Evolutionary conservation across 2,797 vertebrate genomes (phyloP).

Genomic region (Sebastiscus tertius): DNA sequence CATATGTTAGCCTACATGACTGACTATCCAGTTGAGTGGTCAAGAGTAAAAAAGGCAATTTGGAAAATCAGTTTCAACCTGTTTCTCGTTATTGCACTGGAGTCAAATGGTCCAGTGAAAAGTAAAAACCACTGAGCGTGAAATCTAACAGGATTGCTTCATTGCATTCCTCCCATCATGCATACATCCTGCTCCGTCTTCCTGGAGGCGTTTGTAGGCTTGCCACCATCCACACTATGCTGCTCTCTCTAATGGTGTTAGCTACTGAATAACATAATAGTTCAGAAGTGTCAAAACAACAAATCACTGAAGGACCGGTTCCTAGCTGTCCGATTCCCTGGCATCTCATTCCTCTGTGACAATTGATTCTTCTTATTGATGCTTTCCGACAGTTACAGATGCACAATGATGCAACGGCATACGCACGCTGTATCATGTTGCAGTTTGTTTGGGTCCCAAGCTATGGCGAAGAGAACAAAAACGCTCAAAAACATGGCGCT

Average conservation of each 20-base stretch:
- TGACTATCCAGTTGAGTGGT: slow-evolving; percentile 3
- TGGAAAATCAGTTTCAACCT: slow-evolving; percentile 31
- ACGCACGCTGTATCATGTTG: no score
- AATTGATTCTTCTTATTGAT: no score
- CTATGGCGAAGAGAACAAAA: no score
- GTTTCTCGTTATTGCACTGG: slow-evolving; percentile 22
- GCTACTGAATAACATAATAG: neutral
- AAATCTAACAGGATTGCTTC: slow-evolving; percentile 14
- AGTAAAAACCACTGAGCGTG: slow-evolving; percentile 22
- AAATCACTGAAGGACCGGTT: no score
- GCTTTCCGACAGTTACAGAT: no score
- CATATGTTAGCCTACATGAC: neutral
- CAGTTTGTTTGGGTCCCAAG: no score
- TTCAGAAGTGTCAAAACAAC: neutral
- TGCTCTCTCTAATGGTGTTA: neutral
- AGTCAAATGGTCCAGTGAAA: slow-evolving; percentile 9
- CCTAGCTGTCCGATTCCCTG: no score
- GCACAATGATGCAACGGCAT: no score
- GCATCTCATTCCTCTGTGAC: no score
- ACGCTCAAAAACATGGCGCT: no score
- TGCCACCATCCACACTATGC: neutral
- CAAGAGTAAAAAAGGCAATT: slow-evolving; percentile 26
- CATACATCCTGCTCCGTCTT: neutral
- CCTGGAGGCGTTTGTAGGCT: neutral
- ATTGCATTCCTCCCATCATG: neutral